These are phyloP conservation scores for Ophthalmolycus amberensis DNA, from an alignment of 2,113 vertebrate genomes.

Conservation along the genomic window DNA sequence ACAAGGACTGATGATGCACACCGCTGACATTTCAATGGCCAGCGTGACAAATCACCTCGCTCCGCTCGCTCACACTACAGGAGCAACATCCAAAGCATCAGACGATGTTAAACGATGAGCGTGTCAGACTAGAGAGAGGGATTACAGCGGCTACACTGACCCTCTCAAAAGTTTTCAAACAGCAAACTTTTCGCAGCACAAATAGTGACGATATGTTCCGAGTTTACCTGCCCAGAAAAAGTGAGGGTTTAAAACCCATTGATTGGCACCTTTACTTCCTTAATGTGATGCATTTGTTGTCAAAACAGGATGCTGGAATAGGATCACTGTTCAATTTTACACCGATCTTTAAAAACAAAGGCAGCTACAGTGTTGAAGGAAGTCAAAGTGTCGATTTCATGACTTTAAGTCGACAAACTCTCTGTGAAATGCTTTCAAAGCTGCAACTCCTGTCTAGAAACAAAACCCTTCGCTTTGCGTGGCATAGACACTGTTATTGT, in stretches of 20 bases:
- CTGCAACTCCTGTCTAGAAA: background rate
- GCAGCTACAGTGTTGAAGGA: background rate
- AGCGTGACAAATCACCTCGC: conserved; percentile 36
- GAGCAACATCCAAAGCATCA: conserved; percentile 49
- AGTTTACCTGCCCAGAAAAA: background rate
- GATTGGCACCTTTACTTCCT: background rate
- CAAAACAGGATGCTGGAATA: background rate
- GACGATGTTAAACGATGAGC: conserved; percentile 46
- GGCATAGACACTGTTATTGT: background rate
- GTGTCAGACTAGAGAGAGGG: conserved; percentile 11
- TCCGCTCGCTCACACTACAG: conserved; percentile 13
- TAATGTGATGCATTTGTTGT: conserved; percentile 14
- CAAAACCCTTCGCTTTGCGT: background rate
- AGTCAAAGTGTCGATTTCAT: conserved; percentile 4
- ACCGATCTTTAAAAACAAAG: background rate
- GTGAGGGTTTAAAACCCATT: background rate
- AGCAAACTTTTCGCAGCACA: conserved; percentile 18
- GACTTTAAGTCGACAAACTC: conserved; percentile 6
- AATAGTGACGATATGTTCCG: conserved; percentile 21
- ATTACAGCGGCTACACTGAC: conserved; percentile 27
- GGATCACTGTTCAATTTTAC: background rate
- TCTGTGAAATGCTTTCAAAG: conserved; percentile 9
- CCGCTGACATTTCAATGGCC: conserved; percentile 64
- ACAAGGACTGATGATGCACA: conserved; percentile 50
- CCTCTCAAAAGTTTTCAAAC: conserved; percentile 20